A percentile compares a stretch with the other conserved stretches of the same genome.
Evolutionary conservation across 2,113 vertebrate species (phyloP).

Genomic region (Ovis aries): DNA sequence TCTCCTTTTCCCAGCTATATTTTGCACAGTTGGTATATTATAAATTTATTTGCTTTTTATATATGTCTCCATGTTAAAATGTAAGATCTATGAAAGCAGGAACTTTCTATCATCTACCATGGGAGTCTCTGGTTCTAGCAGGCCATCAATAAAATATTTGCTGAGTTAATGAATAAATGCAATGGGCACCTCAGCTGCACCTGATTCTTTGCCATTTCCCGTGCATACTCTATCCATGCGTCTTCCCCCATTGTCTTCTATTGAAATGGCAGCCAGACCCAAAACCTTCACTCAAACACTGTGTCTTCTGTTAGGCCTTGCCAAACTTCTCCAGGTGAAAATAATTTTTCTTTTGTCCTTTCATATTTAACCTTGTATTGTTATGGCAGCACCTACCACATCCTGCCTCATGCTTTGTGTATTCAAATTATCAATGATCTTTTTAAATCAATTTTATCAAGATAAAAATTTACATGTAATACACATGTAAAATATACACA

Average conservation of each 20-base stretch:
- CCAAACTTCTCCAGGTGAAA: neutral
- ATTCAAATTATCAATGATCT: neutral
- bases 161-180: neutral
- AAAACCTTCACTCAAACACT: neutral
- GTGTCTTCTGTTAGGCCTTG: neutral
- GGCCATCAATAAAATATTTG: neutral
- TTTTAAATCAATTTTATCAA: neutral
- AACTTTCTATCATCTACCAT: neutral
- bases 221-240: neutral
- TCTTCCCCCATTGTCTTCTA: neutral
- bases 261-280: neutral
- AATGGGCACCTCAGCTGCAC: neutral
- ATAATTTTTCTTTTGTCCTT: neutral
- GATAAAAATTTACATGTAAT: neutral
- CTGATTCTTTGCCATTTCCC: neutral
- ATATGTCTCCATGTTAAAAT: neutral
- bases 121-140: neutral
- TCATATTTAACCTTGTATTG: neutral
- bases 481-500: neutral
- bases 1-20: neutral
- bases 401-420: neutral
- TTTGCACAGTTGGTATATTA: neutral
- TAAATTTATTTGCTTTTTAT: neutral
- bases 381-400: neutral
- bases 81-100: neutral